phyloP scores from a whole-genome alignment of 1,140 invertebrate species.

The Polyergus mexicanus region DNA sequence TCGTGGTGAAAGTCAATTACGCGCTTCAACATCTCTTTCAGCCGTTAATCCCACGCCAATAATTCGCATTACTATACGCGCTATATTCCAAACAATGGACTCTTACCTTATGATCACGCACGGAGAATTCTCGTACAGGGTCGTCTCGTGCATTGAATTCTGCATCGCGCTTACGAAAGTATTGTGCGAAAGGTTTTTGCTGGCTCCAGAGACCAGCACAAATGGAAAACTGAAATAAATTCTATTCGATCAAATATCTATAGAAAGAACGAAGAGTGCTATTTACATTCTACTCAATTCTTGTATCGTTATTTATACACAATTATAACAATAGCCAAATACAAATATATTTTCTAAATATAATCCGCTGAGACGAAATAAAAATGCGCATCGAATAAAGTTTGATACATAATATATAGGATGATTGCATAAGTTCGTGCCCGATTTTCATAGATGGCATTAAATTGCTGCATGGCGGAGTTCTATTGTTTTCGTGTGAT shows the following conservation, averaged over 20 bases:
- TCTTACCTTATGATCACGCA: conserved; percentile 1
- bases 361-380: background rate
- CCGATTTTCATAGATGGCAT: too few species aligned
- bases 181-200: conserved; percentile 1
- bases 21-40: background rate
- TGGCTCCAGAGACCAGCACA: too few species aligned
- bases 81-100: conserved; percentile 3
- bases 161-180: background rate
- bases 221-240: background rate
- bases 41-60: background rate
- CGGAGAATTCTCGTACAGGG: background rate
- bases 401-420: too few species aligned
- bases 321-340: too few species aligned
- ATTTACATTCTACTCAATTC: background rate
- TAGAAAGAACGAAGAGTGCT: too few species aligned
- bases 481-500: too few species aligned
- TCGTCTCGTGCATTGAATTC: background rate
- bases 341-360: too few species aligned
- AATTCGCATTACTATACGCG: conserved; percentile 35
- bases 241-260: background rate
- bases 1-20: conserved; percentile 49
- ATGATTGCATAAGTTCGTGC: too few species aligned
- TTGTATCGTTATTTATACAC: background rate
- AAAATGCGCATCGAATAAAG: background rate
- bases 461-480: too few species aligned